Evolutionary conservation across 2,888 invertebrate genomes (phyloP).

Genomic region (Zygaena filipendulae): DNA sequence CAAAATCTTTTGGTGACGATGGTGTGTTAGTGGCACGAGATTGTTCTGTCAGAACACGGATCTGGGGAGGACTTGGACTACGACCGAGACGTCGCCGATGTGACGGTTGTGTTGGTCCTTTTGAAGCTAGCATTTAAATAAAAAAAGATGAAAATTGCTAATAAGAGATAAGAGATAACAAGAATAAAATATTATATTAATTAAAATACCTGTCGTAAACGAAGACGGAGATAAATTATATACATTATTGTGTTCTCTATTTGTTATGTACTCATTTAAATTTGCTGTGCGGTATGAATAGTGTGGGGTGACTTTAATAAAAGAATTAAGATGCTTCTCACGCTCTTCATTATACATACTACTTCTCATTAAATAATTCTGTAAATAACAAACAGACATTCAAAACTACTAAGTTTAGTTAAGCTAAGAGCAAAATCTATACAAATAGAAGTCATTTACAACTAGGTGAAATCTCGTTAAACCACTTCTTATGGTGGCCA

Average conservation of each 20-base stretch:
- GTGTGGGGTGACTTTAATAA: slow-evolving; percentile 33
- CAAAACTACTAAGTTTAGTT: too few species aligned
- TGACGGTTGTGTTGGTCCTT: slow-evolving; percentile 22
- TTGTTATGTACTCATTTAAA: slow-evolving; percentile 16
- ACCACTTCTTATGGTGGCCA: too few species aligned
- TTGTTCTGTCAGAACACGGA: slow-evolving; percentile 26
- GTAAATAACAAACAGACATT: slow-evolving; percentile 18
- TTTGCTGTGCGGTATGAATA: slow-evolving; percentile 19
- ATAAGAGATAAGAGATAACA: too few species aligned
- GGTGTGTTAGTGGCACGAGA: slow-evolving; percentile 45
- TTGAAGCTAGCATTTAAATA: too few species aligned
- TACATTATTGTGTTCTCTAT: not conserved
- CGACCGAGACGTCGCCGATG: slow-evolving; percentile 45
- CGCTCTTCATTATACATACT: slow-evolving; percentile 27
- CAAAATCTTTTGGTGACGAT: slow-evolving; percentile 19
- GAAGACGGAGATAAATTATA: not conserved
- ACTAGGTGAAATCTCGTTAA: too few species aligned
- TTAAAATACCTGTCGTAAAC: too few species aligned
- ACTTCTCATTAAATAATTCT: slow-evolving; percentile 37
- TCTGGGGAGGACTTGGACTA: slow-evolving; percentile 46
- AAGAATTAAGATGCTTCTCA: slow-evolving; percentile 25
- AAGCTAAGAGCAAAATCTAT: too few species aligned
- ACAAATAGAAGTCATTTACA: too few species aligned
- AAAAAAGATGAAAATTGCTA: too few species aligned
- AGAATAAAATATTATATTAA: too few species aligned